Evolutionary conservation across 2,797 vertebrate species (phyloP), one percentile per base, ranked within the genome.

Genomic region (Hybognathus amarus): DNA sequence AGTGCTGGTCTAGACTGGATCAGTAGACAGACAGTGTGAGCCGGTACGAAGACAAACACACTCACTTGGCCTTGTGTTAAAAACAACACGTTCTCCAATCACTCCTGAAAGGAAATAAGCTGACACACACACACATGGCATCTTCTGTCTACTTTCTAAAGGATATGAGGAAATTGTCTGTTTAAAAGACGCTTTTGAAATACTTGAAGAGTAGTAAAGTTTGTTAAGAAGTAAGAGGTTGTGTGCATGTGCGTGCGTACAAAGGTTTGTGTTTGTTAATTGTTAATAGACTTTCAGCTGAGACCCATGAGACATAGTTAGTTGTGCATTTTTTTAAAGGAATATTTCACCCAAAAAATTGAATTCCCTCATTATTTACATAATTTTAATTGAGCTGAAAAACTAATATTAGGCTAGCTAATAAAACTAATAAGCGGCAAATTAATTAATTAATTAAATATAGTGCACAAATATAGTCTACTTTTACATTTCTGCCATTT

Each of bases 181-280:
- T 76, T 67, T 75, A 67, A 63, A 76, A 27, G 61, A 33, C 42
- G 36, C 71, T 75, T 67, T 50, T 64, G 40, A 59, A 81, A 63
- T 63, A 45, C 68, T 81, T 71, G 52, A 69, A 27, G 24, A 59
- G 45, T 45, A 61, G 15, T 30, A 10, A 59, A 70, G 36, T 61
- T 42, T 17, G 67, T 9, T 47, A 47, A 47, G 38, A 80, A n/a
- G 40, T 20, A 56, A 30, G 47, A 30, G 1, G 47, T 42, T 64
- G 75, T 47, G 59, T 63, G 24, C 45, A 11, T 50, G 9, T 36
- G 27, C 52, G 40, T 64, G 56, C 22, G 30, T 50, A 9, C 27
- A 59, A 61, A 71, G 52, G 18, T 61, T 80, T 69, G 20, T 36
- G 79, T 80, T 71, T 80, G 68, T 73, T 81, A 64, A 81, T 64